Evolutionary conservation across 1,140 invertebrate genomes (phyloP), one percentile per base, ranked within the genome.

Genomic region (Drosophila micromelanica): DNA sequence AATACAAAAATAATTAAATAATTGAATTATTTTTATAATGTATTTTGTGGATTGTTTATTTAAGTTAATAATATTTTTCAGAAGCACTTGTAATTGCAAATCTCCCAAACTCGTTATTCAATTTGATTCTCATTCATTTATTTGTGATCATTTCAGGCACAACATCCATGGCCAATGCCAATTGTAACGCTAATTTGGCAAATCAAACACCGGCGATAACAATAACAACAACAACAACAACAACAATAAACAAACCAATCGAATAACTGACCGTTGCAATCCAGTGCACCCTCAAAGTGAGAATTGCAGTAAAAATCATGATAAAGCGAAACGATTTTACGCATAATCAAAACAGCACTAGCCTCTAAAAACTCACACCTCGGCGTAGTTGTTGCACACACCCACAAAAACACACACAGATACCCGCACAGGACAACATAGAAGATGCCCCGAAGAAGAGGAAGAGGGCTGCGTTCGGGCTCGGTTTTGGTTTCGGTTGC

Each of bases 301-400:
- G 65, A 77, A 67, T 65, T 80, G 73, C 80, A 55, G 61, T 63
- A 60, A 70, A 73, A 79, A 86, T 87, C 75, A 76, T 87, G 82
- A 87, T 87, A 82, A 82, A 87, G 75, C 68, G 78, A 64, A 79
- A 42, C 84, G 68, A 87, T 87, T 87, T 87, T 87, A 87, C 82
- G 82, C 84, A 78, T 87, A 89, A 87, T 87, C 82, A 87, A 87
- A 87, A 82, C 73, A 82, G 75, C 80, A 89, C 82, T 76, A 72
- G 60, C 76, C 79, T 67, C 68, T 65, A 67, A 77, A 70, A 86
- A 87, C 67, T 86, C 78, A 86, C 82, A 86, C 82, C 82, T 86
- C 62, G 38, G 6, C 20, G 43, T 12, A 67, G 46, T 42, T 64
- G 68, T 71, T 72, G 61, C 52, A 60, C 63, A 73, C 63, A 55